Percentiles rank a stretch among this genome's conserved stretches.
These are phyloP conservation scores for Melanotaenia duboulayi DNA, from an alignment of 2,113 vertebrate genomes.

Conservation along the genomic window DNA sequence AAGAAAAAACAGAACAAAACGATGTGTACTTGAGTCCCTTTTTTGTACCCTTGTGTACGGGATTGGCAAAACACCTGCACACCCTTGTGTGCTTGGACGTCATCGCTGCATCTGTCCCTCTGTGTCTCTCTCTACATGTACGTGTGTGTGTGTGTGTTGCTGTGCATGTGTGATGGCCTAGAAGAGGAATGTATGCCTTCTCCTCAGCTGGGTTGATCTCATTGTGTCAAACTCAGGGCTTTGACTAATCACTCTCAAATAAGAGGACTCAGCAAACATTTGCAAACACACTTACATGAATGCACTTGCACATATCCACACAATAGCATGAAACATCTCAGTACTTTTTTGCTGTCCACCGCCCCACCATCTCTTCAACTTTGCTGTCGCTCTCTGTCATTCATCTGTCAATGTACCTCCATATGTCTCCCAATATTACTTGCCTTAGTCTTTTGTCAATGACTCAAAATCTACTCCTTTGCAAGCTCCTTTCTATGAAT, in stretches of 20 bases:
- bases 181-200: conserved; percentile 81
- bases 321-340: conserved; percentile 16
- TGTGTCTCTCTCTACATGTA: conserved; percentile 11
- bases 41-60: not conserved
- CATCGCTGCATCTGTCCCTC: conserved; percentile 25
- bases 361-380: conserved; percentile 1
- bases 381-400: conserved; percentile 7
- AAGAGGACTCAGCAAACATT: conserved; percentile 75
- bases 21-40: not conserved
- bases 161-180: conserved; percentile 72
- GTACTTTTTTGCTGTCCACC: conserved; percentile 22
- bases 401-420: conserved; percentile 30
- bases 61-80: conserved; percentile 35
- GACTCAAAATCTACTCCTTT: not conserved
- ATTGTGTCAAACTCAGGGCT: conserved; percentile 85
- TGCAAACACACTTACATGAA: conserved; percentile 25
- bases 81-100: conserved; percentile 3
- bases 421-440: conserved; percentile 18
- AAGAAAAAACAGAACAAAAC: not conserved
- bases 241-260: conserved; percentile 85
- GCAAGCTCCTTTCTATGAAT: not conserved
- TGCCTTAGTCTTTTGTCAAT: not conserved
- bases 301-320: conserved; percentile 28
- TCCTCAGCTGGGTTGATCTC: conserved; percentile 81
- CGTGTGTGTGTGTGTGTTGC: conserved; percentile 21